Percentiles rank a stretch among this genome's conserved stretches.
Conservation (phyloP, 2,113 vertebrate species). For the Mustelus asterias region DNA sequence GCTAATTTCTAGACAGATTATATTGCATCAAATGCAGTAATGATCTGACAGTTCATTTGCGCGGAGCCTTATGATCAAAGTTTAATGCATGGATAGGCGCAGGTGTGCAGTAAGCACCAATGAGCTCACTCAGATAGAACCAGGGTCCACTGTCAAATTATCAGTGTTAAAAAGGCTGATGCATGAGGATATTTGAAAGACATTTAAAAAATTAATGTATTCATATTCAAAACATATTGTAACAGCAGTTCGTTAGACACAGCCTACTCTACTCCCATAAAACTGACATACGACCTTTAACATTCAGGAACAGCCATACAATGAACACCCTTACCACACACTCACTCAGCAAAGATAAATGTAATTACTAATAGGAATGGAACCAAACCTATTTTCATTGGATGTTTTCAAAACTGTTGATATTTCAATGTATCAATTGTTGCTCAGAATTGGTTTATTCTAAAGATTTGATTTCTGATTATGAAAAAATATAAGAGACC, state of each 20-base stretch:
- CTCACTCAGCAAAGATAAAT: conserved; percentile 64
- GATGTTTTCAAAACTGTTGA: conserved; percentile 22
- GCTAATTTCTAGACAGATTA: conserved; percentile 99
- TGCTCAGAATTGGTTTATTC: conserved; percentile 18
- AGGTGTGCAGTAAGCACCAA: conserved; percentile 74
- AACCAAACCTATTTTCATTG: conserved; percentile 49
- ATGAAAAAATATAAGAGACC: neutral
- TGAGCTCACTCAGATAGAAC: conserved; percentile 67
- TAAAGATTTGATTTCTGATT: neutral
- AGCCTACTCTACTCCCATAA: conserved; percentile 60
- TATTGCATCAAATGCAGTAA: conserved; percentile 98
- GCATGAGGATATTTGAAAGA: conserved; percentile 64
- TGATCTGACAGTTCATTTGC: conserved; percentile 99
- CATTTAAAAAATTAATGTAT: conserved; percentile 76
- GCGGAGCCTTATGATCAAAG: conserved; percentile 84
- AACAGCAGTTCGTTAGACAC: conserved; percentile 67
- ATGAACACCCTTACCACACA: conserved; percentile 64
- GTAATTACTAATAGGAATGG: conserved; percentile 71
- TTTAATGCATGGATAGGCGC: conserved; percentile 81
- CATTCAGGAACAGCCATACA: conserved; percentile 57
- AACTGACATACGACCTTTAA: conserved; percentile 78
- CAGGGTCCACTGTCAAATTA: conserved; percentile 78
- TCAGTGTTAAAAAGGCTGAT: conserved; percentile 65
- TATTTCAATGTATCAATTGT: conserved; percentile 7
- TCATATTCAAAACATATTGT: conserved; percentile 71